Base-by-base conservation (phyloP, 2,888 invertebrate genomes). In the Cheilosia urbana region DNA sequence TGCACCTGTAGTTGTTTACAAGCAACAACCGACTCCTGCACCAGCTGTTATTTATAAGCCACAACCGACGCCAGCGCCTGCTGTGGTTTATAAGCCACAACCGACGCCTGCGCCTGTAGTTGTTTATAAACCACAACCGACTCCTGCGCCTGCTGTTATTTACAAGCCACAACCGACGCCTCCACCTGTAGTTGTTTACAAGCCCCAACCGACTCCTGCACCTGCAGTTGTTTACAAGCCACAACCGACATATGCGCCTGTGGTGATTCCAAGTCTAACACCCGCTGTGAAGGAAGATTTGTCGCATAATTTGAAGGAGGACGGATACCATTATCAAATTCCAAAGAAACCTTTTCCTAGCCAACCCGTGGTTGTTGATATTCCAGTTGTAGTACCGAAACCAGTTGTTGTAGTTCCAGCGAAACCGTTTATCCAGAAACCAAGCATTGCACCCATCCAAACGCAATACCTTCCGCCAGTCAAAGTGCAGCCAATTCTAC, bases 271-370 rank as follows among this genome's bases (percentile, higher is more conserved):
- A 0, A 71, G 11, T 17, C 69, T 63, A 47, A 27, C 27, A 6
- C 27, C 68, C 2, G 19, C 45, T 27, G 68, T 24, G n/a, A 51
- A 27, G 4, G 78, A 68, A 11, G 83, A 83, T 58, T 78, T 83
- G 4, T 83, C 83, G 4, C 83, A 83, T 21, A 68, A 78, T 15
- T 40, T 78, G 11, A 53, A 83, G 24, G 78, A 78, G 45, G 78
- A 78, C 58, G 83, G 83, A 69, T 83, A 83, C 27, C 68, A 78
- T 37, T 83, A 83, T 19, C 17, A 55, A 21, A 19, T 58, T 45
- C 83, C 83, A 9, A 77, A 55, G 19, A 62, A 60, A 17, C 77
- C 82, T 21, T 83, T 83, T 60, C 80, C 73, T 6, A 15, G 15
- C 24, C 65, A 21, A 17, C 24, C 47, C 5, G 3, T 45, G 7